Conservation (phyloP, 2,113 vertebrate species). For the Amazona guildingii region DNA sequence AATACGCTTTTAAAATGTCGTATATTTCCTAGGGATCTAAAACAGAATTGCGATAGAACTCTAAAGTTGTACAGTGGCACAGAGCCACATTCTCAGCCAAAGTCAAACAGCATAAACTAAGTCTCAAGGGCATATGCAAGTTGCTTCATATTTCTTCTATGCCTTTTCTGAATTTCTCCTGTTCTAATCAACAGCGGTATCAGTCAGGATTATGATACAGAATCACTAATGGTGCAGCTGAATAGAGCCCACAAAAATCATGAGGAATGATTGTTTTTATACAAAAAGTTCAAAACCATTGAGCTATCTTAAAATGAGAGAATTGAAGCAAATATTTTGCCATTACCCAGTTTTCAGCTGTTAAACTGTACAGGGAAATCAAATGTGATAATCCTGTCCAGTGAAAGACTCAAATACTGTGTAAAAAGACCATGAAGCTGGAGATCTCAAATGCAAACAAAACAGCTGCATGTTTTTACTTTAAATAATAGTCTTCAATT, state of each 20-base stretch:
- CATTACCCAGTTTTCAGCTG: neutral
- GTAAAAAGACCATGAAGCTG: neutral
- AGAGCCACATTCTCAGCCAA: neutral
- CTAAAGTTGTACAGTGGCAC: neutral
- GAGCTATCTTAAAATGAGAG: neutral
- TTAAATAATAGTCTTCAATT: neutral
- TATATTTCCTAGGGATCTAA: neutral
- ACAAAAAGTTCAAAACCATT: neutral
- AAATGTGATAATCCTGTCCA: slow-evolving; percentile 37
- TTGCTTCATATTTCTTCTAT: neutral
- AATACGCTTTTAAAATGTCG: neutral
- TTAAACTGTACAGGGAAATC: slow-evolving; percentile 42
- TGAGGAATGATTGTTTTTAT: neutral
- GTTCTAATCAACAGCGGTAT: neutral
- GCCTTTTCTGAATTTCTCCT: neutral
- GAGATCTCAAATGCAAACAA: neutral
- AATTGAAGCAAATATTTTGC: neutral
- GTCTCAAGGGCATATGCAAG: neutral
- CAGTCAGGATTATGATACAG: neutral
- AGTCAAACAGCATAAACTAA: neutral
- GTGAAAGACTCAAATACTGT: neutral
- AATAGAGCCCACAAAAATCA: neutral
- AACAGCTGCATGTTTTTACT: neutral
- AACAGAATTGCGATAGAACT: neutral
- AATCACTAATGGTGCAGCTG: neutral